Evolutionary conservation across 1,140 invertebrate species (phyloP).

Genomic region (Ostrea denselamellosa): DNA sequence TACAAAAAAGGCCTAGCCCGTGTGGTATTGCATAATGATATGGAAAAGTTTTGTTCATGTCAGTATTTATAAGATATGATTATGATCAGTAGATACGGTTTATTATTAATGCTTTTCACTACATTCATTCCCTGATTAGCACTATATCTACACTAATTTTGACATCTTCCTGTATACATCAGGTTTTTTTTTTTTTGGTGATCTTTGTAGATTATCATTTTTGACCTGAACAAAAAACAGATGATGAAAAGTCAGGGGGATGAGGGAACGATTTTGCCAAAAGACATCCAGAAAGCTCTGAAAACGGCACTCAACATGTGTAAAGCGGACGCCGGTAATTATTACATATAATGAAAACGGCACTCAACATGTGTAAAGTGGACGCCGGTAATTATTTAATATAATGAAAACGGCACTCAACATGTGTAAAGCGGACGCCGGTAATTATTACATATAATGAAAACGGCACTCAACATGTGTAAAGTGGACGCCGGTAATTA

Average conservation of each 20-base stretch:
- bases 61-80: too few relatives aligned
- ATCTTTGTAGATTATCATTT: slow-evolving; percentile 78
- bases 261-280: slow-evolving; percentile 84
- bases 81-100: too few relatives aligned
- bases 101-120: too few relatives aligned
- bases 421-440: slow-evolving; percentile 80
- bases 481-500: slow-evolving; percentile 76
- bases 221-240: slow-evolving; percentile 83
- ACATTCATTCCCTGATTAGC: too few relatives aligned
- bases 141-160: too few relatives aligned
- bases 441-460: slow-evolving; percentile 75
- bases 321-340: slow-evolving; percentile 76
- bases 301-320: slow-evolving; percentile 84
- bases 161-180: too few relatives aligned
- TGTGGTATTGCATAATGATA: too few relatives aligned
- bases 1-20: too few relatives aligned
- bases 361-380: slow-evolving; percentile 82
- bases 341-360: slow-evolving; percentile 80
- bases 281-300: slow-evolving; percentile 82
- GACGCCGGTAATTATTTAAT: slow-evolving; percentile 73
- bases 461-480: slow-evolving; percentile 83
- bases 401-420: slow-evolving; percentile 84
- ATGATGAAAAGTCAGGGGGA: slow-evolving; percentile 82
- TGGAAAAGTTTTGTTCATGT: too few relatives aligned
- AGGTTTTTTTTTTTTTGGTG: not conserved